Evolutionary conservation across 2,888 invertebrate genomes (phyloP).

Genomic region (Hymenopus coronatus): DNA sequence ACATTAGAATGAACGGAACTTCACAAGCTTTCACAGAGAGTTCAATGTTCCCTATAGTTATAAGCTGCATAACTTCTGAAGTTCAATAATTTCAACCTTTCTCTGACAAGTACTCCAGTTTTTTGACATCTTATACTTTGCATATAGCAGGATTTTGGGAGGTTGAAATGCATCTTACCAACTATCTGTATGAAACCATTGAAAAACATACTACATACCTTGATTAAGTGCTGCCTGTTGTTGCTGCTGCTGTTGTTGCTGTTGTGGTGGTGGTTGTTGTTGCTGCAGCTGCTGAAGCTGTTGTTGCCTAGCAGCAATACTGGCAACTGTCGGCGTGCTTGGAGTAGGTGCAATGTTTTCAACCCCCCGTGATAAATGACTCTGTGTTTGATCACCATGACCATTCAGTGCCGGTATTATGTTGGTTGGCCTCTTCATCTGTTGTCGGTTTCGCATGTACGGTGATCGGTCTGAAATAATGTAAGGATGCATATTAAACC

Average conservation of each 20-base stretch:
- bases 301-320: conserved; percentile 40
- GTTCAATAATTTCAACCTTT: too few species aligned
- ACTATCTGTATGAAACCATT: too few species aligned
- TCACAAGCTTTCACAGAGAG: too few species aligned
- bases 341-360: conserved; percentile 60
- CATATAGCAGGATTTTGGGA: too few species aligned
- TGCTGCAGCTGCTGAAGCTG: conserved; percentile 35
- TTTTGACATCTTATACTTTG: too few species aligned
- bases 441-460: conserved; percentile 6
- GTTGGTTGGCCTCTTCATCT: conserved; percentile 56
- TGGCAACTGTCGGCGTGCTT: conserved; percentile 37
- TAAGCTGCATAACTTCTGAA: too few species aligned
- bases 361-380: conserved; percentile 47
- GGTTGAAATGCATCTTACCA: too few species aligned
- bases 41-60: too few species aligned
- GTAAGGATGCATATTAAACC: neutral
- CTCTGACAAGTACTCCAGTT: too few species aligned
- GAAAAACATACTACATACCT: neutral
- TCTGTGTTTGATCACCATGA: conserved; percentile 49
- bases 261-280: conserved; percentile 12
- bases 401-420: conserved; percentile 53
- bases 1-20: too few species aligned
- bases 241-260: conserved; percentile 30
- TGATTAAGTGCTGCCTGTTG: conserved; percentile 42
- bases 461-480: neutral